These are phyloP conservation scores for Oscheius sp. DNA, from an alignment of 2,888 invertebrate genomes.

Conservation along the genomic window DNA sequence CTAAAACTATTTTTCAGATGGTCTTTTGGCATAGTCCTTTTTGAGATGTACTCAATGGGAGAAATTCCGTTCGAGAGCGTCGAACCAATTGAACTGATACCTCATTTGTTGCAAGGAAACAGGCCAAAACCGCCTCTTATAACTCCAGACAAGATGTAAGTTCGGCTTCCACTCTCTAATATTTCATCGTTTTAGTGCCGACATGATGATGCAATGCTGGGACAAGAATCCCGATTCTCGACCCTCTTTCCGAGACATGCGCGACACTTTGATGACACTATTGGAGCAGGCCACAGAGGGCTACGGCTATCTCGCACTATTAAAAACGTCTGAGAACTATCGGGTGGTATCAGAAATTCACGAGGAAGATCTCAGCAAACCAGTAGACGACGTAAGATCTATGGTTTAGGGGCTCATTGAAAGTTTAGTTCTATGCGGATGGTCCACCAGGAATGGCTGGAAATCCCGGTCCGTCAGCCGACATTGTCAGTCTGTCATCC, in stretches of 20 bases:
- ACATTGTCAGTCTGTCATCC: slow-evolving; percentile 6
- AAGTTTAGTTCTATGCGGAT: slow-evolving; percentile 14
- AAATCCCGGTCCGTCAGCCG: background rate
- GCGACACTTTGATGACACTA: slow-evolving; percentile 60
- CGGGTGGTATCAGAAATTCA: slow-evolving; percentile 40
- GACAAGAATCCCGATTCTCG: slow-evolving; percentile 58
- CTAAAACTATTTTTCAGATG: slow-evolving; percentile 43
- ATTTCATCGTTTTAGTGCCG: slow-evolving; percentile 41
- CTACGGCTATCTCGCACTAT: slow-evolving; percentile 63
- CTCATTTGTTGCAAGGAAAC: slow-evolving; percentile 59
- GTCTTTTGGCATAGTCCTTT: slow-evolving; percentile 68
- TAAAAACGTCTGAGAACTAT: slow-evolving; percentile 50
- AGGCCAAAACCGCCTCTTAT: slow-evolving; percentile 62
- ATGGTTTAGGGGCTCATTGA: no score
- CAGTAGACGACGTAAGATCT: slow-evolving; percentile 24
- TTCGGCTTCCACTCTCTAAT: background rate
- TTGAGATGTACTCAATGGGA: slow-evolving; percentile 70
- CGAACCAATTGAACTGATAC: slow-evolving; percentile 60
- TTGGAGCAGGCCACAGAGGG: slow-evolving; percentile 65
- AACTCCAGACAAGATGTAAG: slow-evolving; percentile 64
- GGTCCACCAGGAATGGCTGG: background rate
- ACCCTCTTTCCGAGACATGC: slow-evolving; percentile 65
- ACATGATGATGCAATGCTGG: slow-evolving; percentile 70
- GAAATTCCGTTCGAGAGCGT: slow-evolving; percentile 64
- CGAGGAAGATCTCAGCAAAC: slow-evolving; percentile 1